Evolutionary conservation across 53 echinoderm and acorn worm species (phyloP), one percentile per base, ranked within the genome.

Genomic region (Holothuria leucospilota): DNA sequence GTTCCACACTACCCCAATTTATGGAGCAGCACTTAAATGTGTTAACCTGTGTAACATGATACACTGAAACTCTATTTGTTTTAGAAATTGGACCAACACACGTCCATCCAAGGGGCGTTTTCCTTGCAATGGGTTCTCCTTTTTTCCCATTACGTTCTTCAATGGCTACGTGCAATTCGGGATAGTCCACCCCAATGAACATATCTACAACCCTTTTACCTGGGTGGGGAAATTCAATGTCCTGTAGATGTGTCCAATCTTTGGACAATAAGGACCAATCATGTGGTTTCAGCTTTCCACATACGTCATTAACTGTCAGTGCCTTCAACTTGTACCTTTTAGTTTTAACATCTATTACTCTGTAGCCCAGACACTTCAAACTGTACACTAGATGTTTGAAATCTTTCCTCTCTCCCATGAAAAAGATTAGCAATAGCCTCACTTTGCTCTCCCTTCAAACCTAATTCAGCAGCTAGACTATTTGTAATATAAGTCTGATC

Each of bases 71-170:
- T 30, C 72, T 71, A 21, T 29, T 9, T 34, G 34, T 59, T 61
- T 62, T 82, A 63, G 28, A 29, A 61, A 63, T 77, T 21, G 86
- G 77, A 39, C 77, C 63, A 41, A 87, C 12, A 21, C 81, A 82
- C 25, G 81, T 81, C 87, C 81, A 87, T 41, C 87, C 87, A 29
- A 87, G 56, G n/a, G 38, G 63, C 25, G 81, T 63, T 26, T 49
- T 62, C 29, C 26, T 63, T 18, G 84, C 73, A 41, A 42, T 58
- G 26, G 85, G 89, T 63, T 85, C 66, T n/a, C 41, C 72, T 69
- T n/a, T 5, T 21, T 61, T 29, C 16, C 83, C 83, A 10, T 29
- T 13, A 27, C 88, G 46, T 46, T 88, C 85, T 29, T 85, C 89
- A 38, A 85, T 16, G 6, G 72, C 89, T 21, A 42, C 21, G 25